Evolutionary conservation across 2,888 invertebrate species (phyloP), one percentile per base, ranked within the genome.

Genomic region (Lymantria monacha): DNA sequence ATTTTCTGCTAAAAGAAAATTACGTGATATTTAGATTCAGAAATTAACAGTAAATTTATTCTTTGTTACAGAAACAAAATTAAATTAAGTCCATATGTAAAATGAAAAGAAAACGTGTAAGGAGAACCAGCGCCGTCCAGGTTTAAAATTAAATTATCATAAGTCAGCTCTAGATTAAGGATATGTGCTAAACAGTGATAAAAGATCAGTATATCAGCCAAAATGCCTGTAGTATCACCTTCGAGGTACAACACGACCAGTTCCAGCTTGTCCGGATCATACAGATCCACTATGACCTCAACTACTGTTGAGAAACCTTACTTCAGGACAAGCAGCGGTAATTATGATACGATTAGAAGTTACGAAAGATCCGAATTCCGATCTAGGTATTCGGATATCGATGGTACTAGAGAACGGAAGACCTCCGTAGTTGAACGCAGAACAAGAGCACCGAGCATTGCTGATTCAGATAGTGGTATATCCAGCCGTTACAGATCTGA

Each of bases 211-310:
- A 12, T 38, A 38, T 41, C 30, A 37, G 30, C 50, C 75, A 88
- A 70, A 59, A 93, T 93, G 93, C 93, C 93, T 61, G 93, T 93
- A 44, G 88, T 93, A 8, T 93, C 93, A 12, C 93, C 93, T 3
- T 92, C 93, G 30, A 79, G 93, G 38, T 91, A 84, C 62, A 80
- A 74, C 31, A 70, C 85, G 0, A 77, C 85, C 2, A 91, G 92
- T 33, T 84, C 89, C 51, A 76, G 76, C 77, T 72, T 89, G 51
- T 90, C 92, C 31, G 90, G 93, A 15, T 92, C 93, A 0, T 91
- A 84, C 53, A 63, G 91, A 0, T 85, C 91, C 0, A 84, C 87
- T 0, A 69, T 92, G 9, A 87, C 88, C 42, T 89, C 92, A 0
- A 77, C 91, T 0, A 87, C 87, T 42, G 72, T 93, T 12, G 93